Evolutionary conservation across 2,888 invertebrate genomes (phyloP).

Genomic region (Anoncus sp.): DNA sequence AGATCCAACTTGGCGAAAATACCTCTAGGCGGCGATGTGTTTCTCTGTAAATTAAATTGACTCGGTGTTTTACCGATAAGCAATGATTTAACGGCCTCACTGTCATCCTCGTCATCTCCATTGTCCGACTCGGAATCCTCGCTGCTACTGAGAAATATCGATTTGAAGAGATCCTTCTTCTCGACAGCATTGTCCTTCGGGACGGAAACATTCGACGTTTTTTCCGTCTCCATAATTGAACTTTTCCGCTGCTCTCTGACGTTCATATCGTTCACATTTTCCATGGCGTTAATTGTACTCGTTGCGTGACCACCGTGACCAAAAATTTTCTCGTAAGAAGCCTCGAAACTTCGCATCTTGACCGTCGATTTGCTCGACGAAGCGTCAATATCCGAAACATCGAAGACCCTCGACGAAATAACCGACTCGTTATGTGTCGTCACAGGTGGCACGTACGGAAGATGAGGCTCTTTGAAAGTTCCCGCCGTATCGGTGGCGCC

Average conservation of each 20-base stretch:
- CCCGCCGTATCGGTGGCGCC: conserved; percentile 67
- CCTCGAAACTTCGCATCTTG: conserved; percentile 73
- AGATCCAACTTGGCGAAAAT: conserved; percentile 89
- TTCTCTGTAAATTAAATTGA: conserved; percentile 86
- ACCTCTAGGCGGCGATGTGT: conserved; percentile 89
- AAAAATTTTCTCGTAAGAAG: conserved; percentile 77
- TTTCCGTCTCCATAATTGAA: conserved; percentile 7
- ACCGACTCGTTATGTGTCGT: conserved; percentile 1
- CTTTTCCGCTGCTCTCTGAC: conserved; percentile 5
- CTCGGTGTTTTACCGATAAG: conserved; percentile 80
- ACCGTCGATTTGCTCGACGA: conserved; percentile 57
- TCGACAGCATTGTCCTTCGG: conserved; percentile 81
- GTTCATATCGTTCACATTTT: conserved; percentile 18
- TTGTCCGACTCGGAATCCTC: conserved; percentile 86
- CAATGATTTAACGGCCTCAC: conserved; percentile 73
- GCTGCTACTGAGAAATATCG: conserved; percentile 94
- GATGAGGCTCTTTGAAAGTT: conserved; percentile 41
- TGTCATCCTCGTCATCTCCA: conserved; percentile 73
- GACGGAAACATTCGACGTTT: neutral
- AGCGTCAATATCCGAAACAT: conserved; percentile 51
- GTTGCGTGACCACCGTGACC: conserved; percentile 62
- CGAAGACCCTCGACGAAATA: conserved; percentile 22
- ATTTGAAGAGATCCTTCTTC: conserved; percentile 93
- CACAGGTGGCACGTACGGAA: conserved; percentile 20
- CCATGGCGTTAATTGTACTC: conserved; percentile 11